Evolutionary conservation across 2,888 invertebrate species (phyloP).

Genomic region (Agonopterix arenella): DNA sequence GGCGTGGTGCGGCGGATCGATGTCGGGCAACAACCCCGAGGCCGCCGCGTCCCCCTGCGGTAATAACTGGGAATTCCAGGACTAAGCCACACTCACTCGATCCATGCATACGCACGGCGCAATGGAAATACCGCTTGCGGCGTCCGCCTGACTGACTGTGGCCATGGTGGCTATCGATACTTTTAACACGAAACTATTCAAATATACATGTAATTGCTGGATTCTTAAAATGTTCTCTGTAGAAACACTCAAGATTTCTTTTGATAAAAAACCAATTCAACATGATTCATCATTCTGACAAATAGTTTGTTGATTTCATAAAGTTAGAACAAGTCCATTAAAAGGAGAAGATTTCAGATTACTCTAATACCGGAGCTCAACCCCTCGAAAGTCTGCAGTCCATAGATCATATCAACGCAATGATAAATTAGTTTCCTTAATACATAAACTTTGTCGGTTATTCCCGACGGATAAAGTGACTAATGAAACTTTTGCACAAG

Average conservation of each 20-base stretch:
- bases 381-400: slow-evolving; percentile 29
- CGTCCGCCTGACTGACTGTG: slow-evolving; percentile 48
- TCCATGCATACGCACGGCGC: slow-evolving; percentile 32
- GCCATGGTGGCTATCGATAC: slow-evolving; percentile 4
- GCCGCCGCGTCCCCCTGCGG: slow-evolving; percentile 55
- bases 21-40: slow-evolving; percentile 68
- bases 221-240: too few species aligned
- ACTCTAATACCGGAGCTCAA: slow-evolving; percentile 19
- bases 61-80: slow-evolving; percentile 71
- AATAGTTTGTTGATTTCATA: not conserved
- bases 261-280: too few species aligned
- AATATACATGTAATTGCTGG: too few species aligned
- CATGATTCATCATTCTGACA: not conserved
- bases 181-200: too few species aligned
- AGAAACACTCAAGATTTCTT: too few species aligned
- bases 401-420: slow-evolving; percentile 46
- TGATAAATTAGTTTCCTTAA: slow-evolving; percentile 51
- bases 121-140: slow-evolving; percentile 57
- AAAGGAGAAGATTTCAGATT: slow-evolving; percentile 25
- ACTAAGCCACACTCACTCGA: slow-evolving; percentile 30
- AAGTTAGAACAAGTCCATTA: slow-evolving; percentile 31
- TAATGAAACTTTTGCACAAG: slow-evolving; percentile 18
- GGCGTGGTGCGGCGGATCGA: slow-evolving; percentile 60
- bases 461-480: slow-evolving; percentile 17
- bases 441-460: slow-evolving; percentile 32